A percentile compares a stretch with the other conserved stretches of the same genome.
These are phyloP conservation scores for Pammene fasciana DNA, from an alignment of 2,888 invertebrate genomes.

Conservation along the genomic window DNA sequence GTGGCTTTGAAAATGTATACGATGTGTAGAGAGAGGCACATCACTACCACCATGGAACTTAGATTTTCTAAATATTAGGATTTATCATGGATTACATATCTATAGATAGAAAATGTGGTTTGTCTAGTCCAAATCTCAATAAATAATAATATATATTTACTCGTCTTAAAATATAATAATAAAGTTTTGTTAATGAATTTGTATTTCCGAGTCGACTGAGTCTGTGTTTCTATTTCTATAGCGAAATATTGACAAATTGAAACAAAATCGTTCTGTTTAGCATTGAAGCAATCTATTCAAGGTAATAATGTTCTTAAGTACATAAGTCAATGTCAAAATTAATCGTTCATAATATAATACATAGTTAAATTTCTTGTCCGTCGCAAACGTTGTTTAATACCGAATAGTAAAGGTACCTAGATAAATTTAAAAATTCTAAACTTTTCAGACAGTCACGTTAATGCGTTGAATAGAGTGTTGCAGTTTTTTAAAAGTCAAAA, in stretches of 20 bases:
- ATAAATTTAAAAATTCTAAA: slow-evolving; percentile 43
- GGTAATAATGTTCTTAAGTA: slow-evolving; percentile 57
- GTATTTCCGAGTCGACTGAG: slow-evolving; percentile 77
- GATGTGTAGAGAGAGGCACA: slow-evolving; percentile 70
- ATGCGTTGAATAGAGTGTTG: slow-evolving; percentile 63
- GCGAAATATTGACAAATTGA: slow-evolving; percentile 44
- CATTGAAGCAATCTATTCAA: slow-evolving; percentile 57
- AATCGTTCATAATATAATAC: slow-evolving; percentile 29
- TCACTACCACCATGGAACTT: slow-evolving; percentile 73
- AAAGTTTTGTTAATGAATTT: slow-evolving; percentile 63
- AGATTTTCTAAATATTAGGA: slow-evolving; percentile 80
- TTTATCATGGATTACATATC: slow-evolving; percentile 84
- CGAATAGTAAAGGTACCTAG: slow-evolving; percentile 48
- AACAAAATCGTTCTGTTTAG: slow-evolving; percentile 35
- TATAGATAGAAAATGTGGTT: slow-evolving; percentile 83
- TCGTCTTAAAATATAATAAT: slow-evolving; percentile 67
- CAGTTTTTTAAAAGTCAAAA: slow-evolving; percentile 43
- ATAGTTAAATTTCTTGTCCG: slow-evolving; percentile 59
- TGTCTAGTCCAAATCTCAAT: slow-evolving; percentile 83
- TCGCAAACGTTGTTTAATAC: slow-evolving; percentile 50
- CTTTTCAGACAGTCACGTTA: slow-evolving; percentile 53
- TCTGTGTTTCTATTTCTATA: slow-evolving; percentile 69
- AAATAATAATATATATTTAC: slow-evolving; percentile 77
- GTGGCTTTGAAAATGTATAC: slow-evolving; percentile 72
- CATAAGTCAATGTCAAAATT: slow-evolving; percentile 39